Percentiles rank a stretch among this genome's conserved stretches.
Conservation (phyloP, 1,140 invertebrate genomes). For the Microplitis demolitor region DNA sequence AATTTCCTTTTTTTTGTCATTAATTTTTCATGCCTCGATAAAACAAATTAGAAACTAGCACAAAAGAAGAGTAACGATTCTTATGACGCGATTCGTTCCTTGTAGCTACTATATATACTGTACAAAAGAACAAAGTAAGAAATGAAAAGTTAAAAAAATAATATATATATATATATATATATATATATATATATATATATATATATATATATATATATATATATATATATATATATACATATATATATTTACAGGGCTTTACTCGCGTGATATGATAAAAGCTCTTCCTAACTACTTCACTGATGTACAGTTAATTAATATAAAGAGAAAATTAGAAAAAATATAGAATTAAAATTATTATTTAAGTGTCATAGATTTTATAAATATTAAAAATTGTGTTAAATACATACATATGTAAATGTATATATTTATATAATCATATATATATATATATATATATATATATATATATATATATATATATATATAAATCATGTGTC, state of each 20-base stretch:
- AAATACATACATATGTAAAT: no score
- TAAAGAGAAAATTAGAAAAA: conserved; percentile 31
- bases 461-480: no score
- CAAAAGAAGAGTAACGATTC: background rate
- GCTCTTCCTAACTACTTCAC: conserved; percentile 56
- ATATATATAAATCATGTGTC: no score
- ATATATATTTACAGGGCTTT: conserved; percentile 61
- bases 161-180: background rate
- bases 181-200: conserved; percentile 33
- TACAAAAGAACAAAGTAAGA: conserved; percentile 13
- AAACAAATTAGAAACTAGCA: background rate
- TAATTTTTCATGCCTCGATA: no score
- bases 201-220: conserved; percentile 15
- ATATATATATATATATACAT: no score
- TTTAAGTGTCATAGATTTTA: background rate
- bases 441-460: no score
- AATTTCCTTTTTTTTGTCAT: no score
- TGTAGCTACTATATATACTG: conserved; percentile 27
- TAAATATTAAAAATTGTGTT: background rate
- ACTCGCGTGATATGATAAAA: conserved; percentile 54
- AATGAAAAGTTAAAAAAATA: conserved; percentile 21
- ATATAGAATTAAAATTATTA: background rate
- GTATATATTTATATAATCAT: no score
- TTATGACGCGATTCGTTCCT: background rate
- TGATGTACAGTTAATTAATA: conserved; percentile 44